Base-by-base conservation (phyloP, 2,113 vertebrate genomes). In the Ceratotherium simum region DNA sequence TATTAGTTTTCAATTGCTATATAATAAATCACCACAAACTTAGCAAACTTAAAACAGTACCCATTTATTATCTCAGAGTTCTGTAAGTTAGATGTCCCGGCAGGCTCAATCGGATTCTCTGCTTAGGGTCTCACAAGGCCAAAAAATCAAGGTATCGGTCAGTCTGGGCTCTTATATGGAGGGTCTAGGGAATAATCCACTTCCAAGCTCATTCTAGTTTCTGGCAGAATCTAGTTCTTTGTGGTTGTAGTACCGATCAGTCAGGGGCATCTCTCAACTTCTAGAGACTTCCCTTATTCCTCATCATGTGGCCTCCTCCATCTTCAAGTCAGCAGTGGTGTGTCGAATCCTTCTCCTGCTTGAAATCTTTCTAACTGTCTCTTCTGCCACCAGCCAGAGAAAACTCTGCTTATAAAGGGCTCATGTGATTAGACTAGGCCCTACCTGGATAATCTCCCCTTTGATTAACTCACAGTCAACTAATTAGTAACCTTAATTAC, bases 381-480 rank as follows among this genome's bases (percentile, higher is more conserved):
- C 29, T 90, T 64, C 36, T 94, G 58, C 87, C 31, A 70, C 29
- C 31, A 39, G n/a, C 29, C n/a, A 76, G 70, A 62, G 62, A 79
- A 70, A 84, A 85, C 23, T 83, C 14, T 23, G 25, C 54, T 62
- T 93, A 72, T 79, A 78, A 93, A 83, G 17, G 62, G n/a, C 21
- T 78, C 1, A 0, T 51, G 29, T 93, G 54, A 42, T 54, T 81
- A 73, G 27, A 90, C 73, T 76, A 73, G 69, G 5, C 9, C 36
- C 31, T 36, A 85, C n/a, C 17, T 72, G 56, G 33, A 72, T 85
- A 78, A 54, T 72, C 14, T 31, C 56, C 29, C 42, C 13, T 85
- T 80, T 91, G 64, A 85, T 86, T 65, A 94, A 80, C 31, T 94
- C 64, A 79, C 8, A 79, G 81, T 58, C 18, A 90, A 58, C 73